These are phyloP conservation scores for Galerucella nymphaeae DNA, from an alignment of 2,888 invertebrate genomes.

Conservation along the genomic window DNA sequence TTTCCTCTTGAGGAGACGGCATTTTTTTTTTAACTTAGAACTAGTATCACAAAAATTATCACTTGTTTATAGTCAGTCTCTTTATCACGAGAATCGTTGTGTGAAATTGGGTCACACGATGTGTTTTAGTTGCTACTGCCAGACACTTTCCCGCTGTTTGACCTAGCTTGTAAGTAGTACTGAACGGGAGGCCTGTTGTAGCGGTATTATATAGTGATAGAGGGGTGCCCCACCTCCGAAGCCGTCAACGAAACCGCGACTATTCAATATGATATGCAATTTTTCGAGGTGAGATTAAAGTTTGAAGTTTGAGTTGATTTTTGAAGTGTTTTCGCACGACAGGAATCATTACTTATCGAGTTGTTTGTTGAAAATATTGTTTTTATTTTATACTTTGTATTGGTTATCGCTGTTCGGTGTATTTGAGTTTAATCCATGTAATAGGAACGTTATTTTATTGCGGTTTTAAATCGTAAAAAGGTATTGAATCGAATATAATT, in stretches of 20 bases:
- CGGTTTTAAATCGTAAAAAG: not conserved
- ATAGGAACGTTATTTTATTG: not conserved
- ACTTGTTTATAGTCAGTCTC: slow-evolving; percentile 28
- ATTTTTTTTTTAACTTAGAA: slow-evolving; percentile 49
- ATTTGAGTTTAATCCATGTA: not conserved
- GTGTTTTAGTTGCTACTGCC: slow-evolving; percentile 60
- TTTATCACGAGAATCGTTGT: slow-evolving; percentile 47
- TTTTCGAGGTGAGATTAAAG: slow-evolving; percentile 30
- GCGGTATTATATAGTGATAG: slow-evolving; percentile 33
- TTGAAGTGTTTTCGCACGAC: slow-evolving; percentile 21
- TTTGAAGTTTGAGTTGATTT: slow-evolving; percentile 34
- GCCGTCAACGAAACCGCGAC: slow-evolving; percentile 10
- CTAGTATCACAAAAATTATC: slow-evolving; percentile 60
- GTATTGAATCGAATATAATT: no score
- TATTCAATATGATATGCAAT: not conserved
- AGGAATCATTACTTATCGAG: not conserved
- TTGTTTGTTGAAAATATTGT: not conserved
- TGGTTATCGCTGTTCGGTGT: not conserved
- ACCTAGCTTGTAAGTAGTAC: slow-evolving; percentile 58
- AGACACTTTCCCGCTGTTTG: slow-evolving; percentile 62
- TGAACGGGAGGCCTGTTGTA: slow-evolving; percentile 27
- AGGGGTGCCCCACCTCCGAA: slow-evolving; percentile 21
- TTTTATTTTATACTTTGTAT: not conserved
- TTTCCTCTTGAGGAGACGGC: slow-evolving; percentile 58
- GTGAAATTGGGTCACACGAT: slow-evolving; percentile 57